Evolutionary conservation across 2,113 vertebrate species (phyloP).

Genomic region (Cyanoliseus patagonus): DNA sequence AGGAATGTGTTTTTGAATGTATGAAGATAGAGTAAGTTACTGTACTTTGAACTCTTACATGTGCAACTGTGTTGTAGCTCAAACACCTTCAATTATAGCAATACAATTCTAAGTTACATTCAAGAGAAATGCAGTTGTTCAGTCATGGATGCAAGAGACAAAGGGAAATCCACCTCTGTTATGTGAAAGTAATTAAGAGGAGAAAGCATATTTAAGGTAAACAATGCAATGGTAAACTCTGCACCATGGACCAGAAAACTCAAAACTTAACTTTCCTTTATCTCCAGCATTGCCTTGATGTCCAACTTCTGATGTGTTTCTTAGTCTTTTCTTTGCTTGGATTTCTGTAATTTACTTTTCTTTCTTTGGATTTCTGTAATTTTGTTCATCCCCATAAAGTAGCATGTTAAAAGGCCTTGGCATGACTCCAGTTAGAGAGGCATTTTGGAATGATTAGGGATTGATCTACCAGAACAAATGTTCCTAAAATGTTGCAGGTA

Average conservation of each 20-base stretch:
- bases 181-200: background rate
- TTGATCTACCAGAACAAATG: background rate
- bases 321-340: background rate
- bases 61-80: background rate
- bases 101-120: background rate
- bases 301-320: accelerated
- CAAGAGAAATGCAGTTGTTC: background rate
- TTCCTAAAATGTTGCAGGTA: background rate
- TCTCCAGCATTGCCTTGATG: background rate
- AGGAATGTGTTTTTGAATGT: background rate
- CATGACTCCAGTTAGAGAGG: background rate
- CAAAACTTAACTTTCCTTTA: background rate
- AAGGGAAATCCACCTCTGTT: background rate
- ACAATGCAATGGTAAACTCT: background rate
- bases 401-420: accelerated
- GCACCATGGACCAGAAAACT: background rate
- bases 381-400: background rate
- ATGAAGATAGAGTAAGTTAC: background rate
- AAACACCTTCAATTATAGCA: background rate
- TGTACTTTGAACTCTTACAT: background rate
- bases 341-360: background rate
- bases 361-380: background rate
- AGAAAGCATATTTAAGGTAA: background rate
- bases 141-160: too few species aligned
- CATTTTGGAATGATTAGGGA: background rate